Percentiles rank a stretch among this genome's conserved stretches.
phyloP scores from a whole-genome alignment of 2,113 vertebrate species.

The Urocitellus parryii region DNA sequence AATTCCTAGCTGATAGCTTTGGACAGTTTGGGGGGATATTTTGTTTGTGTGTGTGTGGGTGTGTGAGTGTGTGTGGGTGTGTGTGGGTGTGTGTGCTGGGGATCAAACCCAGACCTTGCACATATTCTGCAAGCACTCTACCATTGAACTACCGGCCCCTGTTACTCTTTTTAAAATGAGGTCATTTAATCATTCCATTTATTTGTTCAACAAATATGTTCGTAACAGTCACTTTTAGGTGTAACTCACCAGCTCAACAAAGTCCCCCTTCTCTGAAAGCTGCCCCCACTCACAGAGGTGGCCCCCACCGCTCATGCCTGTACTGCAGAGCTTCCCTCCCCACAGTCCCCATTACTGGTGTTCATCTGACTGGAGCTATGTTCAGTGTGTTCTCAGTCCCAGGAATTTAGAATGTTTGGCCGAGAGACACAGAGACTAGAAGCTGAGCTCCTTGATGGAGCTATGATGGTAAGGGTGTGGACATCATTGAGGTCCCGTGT shows the following conservation, averaged over 20 bases:
- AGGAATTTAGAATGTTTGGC: conserved; percentile 12
- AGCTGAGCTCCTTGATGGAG: not conserved
- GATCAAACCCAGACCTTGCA: not conserved
- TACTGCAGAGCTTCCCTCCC: not conserved
- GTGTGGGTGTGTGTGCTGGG: not conserved
- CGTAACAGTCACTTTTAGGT: not conserved
- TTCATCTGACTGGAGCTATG: not conserved
- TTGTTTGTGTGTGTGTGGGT: too few relatives aligned
- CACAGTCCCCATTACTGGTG: not conserved
- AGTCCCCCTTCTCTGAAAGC: conserved; percentile 31
- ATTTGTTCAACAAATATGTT: conserved; percentile 30
- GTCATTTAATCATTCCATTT: conserved; percentile 20
- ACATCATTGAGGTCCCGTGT: not conserved
- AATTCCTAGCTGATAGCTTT: conserved; percentile 1
- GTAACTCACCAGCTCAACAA: not conserved
- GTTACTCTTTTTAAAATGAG: conserved; percentile 12
- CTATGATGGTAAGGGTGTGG: not conserved
- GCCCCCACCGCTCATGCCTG: not conserved
- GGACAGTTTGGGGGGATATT: not conserved
- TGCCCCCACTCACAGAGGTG: not conserved
- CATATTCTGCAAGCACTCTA: not conserved
- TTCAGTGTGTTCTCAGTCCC: not conserved
- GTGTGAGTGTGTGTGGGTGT: too few relatives aligned
- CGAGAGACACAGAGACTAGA: not conserved
- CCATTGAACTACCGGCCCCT: not conserved